Percentiles rank a stretch among this genome's conserved stretches.
Conservation (phyloP, 2,888 invertebrate species). For the Drosophila longiperda region DNA sequence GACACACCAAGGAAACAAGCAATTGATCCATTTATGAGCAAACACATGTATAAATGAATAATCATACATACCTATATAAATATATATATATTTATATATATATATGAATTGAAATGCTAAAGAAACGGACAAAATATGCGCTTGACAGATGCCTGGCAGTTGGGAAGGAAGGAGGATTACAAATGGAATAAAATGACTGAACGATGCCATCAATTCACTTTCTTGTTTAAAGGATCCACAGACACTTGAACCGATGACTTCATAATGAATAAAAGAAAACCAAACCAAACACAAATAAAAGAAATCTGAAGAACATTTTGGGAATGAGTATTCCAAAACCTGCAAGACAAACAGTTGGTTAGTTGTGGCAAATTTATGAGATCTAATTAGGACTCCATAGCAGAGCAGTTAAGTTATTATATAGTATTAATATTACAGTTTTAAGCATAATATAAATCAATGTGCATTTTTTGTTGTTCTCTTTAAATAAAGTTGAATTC, state of each 20-base stretch:
- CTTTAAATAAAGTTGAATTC: neutral
- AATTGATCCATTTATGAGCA: constrained; percentile 49
- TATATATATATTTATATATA: neutral
- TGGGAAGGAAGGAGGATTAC: constrained; percentile 5
- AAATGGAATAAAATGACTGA: constrained; percentile 6
- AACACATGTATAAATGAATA: constrained; percentile 1
- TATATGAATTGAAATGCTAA: constrained; percentile 26
- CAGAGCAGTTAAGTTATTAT: neutral
- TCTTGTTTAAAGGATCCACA: constrained; percentile 28
- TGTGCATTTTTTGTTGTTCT: neutral
- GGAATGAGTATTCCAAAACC: neutral
- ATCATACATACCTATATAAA: neutral
- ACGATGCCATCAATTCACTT: constrained; percentile 37
- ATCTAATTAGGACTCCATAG: neutral
- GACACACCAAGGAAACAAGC: constrained; percentile 48
- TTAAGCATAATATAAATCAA: neutral
- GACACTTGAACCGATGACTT: constrained; percentile 13
- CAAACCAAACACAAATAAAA: neutral
- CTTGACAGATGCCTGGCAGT: constrained; percentile 52
- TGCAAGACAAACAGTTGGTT: neutral
- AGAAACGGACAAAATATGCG: constrained; percentile 26
- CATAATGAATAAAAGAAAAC: constrained; percentile 4
- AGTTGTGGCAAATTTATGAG: neutral
- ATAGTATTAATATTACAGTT: neutral
- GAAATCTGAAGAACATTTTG: neutral